Conservation (phyloP, 2,888 invertebrate genomes). For the Tetheella fluctuosa region DNA sequence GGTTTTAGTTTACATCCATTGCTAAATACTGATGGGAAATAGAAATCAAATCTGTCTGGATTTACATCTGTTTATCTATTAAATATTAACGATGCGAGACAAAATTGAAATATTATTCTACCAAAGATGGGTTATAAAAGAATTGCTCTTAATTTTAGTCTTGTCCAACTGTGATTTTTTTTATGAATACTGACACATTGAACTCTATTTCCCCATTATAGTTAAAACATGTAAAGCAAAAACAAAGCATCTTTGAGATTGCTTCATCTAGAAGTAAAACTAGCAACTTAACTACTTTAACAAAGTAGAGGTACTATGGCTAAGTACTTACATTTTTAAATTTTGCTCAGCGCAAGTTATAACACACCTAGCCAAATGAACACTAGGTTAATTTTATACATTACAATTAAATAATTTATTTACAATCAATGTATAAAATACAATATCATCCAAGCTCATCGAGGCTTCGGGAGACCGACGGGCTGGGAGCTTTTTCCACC, state of each 20-base stretch:
- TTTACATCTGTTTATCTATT: no score
- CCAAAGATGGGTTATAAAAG: no score
- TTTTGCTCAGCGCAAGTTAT: slow-evolving; percentile 80
- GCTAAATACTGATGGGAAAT: slow-evolving; percentile 13
- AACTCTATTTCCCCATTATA: not conserved
- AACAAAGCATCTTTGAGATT: slow-evolving; percentile 16
- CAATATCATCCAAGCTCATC: no score
- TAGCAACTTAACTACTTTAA: slow-evolving; percentile 23
- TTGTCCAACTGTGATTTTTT: no score
- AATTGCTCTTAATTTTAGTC: no score
- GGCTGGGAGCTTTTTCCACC: no score
- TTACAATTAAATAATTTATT: no score
- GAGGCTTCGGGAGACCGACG: no score
- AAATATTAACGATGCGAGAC: no score
- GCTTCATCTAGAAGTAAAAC: slow-evolving; percentile 16
- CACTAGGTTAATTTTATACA: slow-evolving; percentile 64
- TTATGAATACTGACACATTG: not conserved
- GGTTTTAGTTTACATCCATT: slow-evolving; percentile 38
- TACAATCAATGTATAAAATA: no score
- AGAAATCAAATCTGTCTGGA: not conserved
- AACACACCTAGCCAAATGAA: slow-evolving; percentile 80
- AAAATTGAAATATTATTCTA: no score
- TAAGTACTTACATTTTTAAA: slow-evolving; percentile 75
- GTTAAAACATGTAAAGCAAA: not conserved
- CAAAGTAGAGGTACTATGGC: slow-evolving; percentile 37